Evolutionary conservation across 2,888 invertebrate genomes (phyloP), one percentile per base, ranked within the genome.

Genomic region (Lepidocyrtinus sp.): DNA sequence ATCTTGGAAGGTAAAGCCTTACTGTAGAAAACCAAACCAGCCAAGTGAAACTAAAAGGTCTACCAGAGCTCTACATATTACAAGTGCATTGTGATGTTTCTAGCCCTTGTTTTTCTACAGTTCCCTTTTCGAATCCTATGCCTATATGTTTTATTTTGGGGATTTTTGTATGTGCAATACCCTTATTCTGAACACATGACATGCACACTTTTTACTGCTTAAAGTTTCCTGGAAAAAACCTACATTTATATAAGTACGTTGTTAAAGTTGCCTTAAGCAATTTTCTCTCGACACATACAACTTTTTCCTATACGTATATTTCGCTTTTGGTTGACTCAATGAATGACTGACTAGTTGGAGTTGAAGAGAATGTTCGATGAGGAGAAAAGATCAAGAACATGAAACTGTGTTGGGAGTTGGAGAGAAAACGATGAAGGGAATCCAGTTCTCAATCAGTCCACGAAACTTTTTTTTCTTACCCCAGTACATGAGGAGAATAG

Each of bases 1-100:
- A 7, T 59, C 22, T 21, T n/a, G 36, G 36, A 36, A n/a, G 46
- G 25, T 24, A 61, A n/a, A 46, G 74, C 71, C 75, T 72, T n/a
- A 71, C 55, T 59, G 59, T 21, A n/a, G 15, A 21, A 59, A 59
- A 59, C 59, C 36, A 80, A 71, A 24, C 21, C 75, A 81, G 75
- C 73, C 67, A 73, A 72, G 68, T 72, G 81, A 71, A 76, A 76
- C 81, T 75, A 81, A 81, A 76, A 81, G 75, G 75, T 76, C 72
- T 75, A 67, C 59, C 76, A 65, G 63, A 69, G 71, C 65, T n/a
- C n/a, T n/a, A n/a, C n/a, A n/a, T n/a, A 78, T n/a, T 73, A n/a
- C 62, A 62, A 62, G 24, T 9, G 15, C 26, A 25, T 65, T 65
- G 12, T 26, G n/a, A n/a, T n/a, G n/a, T n/a, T n/a, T n/a, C n/a